Conservation (phyloP, 1,140 invertebrate genomes). For the Cydia splendana region DNA sequence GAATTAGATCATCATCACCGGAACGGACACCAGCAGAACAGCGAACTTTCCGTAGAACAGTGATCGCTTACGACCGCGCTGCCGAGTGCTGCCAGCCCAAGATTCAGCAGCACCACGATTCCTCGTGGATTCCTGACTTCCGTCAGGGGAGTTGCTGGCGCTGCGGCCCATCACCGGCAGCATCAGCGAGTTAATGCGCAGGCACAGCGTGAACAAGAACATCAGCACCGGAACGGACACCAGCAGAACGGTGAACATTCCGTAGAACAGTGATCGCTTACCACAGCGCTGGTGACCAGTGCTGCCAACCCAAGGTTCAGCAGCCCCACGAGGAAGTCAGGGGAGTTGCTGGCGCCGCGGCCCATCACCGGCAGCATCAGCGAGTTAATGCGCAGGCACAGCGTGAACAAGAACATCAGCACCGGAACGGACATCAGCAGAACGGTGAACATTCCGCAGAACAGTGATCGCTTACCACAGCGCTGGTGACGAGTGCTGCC, state of each 20-base stretch:
- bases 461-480: slow-evolving; percentile 32
- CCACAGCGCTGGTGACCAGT: neutral
- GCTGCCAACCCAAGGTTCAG: slow-evolving; percentile 44
- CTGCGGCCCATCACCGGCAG: slow-evolving; percentile 59
- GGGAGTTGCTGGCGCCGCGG: slow-evolving; percentile 39
- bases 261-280: neutral
- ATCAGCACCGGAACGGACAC: slow-evolving; percentile 44
- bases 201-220: slow-evolving; percentile 40
- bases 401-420: slow-evolving; percentile 40
- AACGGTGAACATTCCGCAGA: slow-evolving; percentile 37
- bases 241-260: neutral
- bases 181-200: no score
- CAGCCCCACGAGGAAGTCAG: slow-evolving; percentile 49
- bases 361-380: slow-evolving; percentile 60
- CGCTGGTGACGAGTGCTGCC: slow-evolving; percentile 5
- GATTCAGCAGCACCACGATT: slow-evolving; percentile 47
- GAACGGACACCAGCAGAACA: slow-evolving; percentile 39
- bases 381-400: slow-evolving; percentile 46
- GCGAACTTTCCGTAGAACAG: no score
- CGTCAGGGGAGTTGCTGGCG: no score
- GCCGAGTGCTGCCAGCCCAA: slow-evolving; percentile 35
- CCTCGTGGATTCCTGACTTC: no score
- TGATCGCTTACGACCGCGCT: neutral
- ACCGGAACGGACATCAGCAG: slow-evolving; percentile 43
- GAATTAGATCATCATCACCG: slow-evolving; percentile 41